Conservation (phyloP, 2,888 invertebrate genomes). For the Crepidodera aurea region DNA sequence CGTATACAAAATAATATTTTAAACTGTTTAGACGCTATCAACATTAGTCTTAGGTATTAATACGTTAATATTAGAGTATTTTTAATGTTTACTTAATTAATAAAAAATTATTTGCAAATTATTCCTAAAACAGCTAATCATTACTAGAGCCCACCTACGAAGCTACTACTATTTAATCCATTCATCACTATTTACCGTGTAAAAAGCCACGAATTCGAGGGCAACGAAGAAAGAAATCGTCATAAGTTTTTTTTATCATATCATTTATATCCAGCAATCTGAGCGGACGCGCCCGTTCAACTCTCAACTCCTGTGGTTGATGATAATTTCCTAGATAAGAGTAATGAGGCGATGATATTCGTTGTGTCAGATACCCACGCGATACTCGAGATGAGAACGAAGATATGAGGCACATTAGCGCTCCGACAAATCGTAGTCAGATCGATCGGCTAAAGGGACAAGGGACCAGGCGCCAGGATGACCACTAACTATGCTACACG, state of each 20-base stretch:
- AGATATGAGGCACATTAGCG: slow-evolving; percentile 50
- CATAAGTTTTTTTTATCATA: background rate
- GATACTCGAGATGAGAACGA: slow-evolving; percentile 43
- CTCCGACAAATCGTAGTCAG: slow-evolving; percentile 50
- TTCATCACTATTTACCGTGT: background rate
- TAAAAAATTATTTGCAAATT: slow-evolving; percentile 4
- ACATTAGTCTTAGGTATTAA: too few species aligned
- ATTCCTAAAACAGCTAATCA: background rate
- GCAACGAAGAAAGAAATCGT: background rate
- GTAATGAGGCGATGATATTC: slow-evolving; percentile 43
- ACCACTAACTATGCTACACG: slow-evolving; percentile 37
- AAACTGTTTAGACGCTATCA: too few species aligned
- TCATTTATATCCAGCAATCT: slow-evolving; percentile 13
- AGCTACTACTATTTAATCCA: background rate
- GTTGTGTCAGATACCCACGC: slow-evolving; percentile 45
- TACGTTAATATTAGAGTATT: too few species aligned
- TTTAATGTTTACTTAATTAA: too few species aligned
- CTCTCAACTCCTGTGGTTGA: slow-evolving; percentile 17
- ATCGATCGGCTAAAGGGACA: slow-evolving; percentile 49
- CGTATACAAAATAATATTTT: too few species aligned
- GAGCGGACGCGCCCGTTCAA: background rate
- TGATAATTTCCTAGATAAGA: slow-evolving; percentile 40
- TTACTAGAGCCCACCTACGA: slow-evolving; percentile 1
- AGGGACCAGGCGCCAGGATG: slow-evolving; percentile 49
- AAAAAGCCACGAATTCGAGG: background rate